Evolutionary conservation across 2,888 invertebrate genomes (phyloP), one percentile per base, ranked within the genome.

Genomic region (Eucriotettix oculatus): DNA sequence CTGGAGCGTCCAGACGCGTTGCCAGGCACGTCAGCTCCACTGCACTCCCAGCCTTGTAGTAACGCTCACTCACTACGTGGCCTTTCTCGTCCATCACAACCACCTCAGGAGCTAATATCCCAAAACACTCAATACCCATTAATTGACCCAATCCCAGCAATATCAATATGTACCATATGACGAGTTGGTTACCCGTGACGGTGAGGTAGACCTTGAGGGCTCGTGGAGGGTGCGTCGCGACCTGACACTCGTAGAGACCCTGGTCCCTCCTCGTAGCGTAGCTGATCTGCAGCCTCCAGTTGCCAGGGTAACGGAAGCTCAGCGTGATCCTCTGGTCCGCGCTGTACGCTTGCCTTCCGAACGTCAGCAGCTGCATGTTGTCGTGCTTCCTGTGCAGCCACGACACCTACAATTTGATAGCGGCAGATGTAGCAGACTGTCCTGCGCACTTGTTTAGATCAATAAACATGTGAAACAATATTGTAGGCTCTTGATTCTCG

Each of bases 201-300:
- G 77, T 75, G 60, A 83, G 76, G 68, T 76, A 77, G 68, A 80
- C 78, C 69, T 76, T 76, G 69, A 79, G 79, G 63, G 80, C 79
- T 70, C 79, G 73, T 17, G 80, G 79, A 42, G 82, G 82, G 71
- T 81, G 81, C 42, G 82, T 82, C 56, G 81, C 79, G 60, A 83
- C 78, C 73, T 82, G 82, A 70, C 83, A 83, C 70, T 81, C 79
- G 71, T 82, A 83, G 57, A 80, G 72, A 10, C 82, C 82, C 64
- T 80, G 80, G 69, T 83, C 83, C 61, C 78, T 73, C 62, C 77
- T 74, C 56, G 77, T 78, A 62, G 81, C 79, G 68, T 77, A 79
- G 62, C 76, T 74, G 66, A 83, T 82, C 70, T 79, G 78, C 64
- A 83, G 73, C 66, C 81, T 74, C 79, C 81, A 83, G 72, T 83